A percentile compares a stretch with the other conserved stretches of the same genome.
phyloP scores from a whole-genome alignment of 2,113 vertebrate genomes.

The Emydocephalus ijimae region DNA sequence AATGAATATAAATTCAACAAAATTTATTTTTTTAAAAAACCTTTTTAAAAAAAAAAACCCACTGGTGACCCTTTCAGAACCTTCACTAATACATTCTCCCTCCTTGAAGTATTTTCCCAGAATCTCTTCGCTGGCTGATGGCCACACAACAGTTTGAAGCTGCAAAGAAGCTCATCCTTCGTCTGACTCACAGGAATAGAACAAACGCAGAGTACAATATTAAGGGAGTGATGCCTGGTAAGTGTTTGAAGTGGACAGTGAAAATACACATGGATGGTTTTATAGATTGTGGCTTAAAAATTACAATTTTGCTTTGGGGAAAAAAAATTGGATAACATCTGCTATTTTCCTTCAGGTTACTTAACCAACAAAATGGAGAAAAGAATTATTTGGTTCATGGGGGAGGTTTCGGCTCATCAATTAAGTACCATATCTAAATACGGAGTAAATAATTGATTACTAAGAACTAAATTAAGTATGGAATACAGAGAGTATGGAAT shows the following conservation, averaged over 20 bases:
- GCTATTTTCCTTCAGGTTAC: not conserved
- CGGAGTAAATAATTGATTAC: not conserved
- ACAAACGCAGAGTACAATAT: conserved; percentile 78
- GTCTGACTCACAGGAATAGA: conserved; percentile 82
- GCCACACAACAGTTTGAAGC: conserved; percentile 91
- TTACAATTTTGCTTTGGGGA: not conserved
- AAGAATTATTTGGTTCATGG: not conserved
- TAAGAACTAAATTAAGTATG: not conserved
- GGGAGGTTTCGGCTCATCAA: not conserved
- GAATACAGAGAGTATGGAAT: not conserved
- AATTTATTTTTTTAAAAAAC: too few relatives aligned
- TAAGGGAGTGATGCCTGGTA: conserved; percentile 85
- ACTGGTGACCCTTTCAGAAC: not conserved
- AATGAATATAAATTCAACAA: too few relatives aligned
- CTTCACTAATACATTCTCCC: conserved; percentile 18
- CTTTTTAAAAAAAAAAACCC: too few relatives aligned
- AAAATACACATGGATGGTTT: not conserved
- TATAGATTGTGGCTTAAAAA: not conserved
- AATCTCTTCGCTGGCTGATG: conserved; percentile 95
- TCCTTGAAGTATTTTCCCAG: conserved; percentile 86
- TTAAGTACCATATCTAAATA: not conserved
- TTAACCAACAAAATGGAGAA: not conserved
- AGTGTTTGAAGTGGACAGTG: conserved; percentile 35
- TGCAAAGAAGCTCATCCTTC: conserved; percentile 87
- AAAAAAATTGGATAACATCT: not conserved